Conservation (phyloP, 2,797 vertebrate genomes). For the Siniperca scherzeri region DNA sequence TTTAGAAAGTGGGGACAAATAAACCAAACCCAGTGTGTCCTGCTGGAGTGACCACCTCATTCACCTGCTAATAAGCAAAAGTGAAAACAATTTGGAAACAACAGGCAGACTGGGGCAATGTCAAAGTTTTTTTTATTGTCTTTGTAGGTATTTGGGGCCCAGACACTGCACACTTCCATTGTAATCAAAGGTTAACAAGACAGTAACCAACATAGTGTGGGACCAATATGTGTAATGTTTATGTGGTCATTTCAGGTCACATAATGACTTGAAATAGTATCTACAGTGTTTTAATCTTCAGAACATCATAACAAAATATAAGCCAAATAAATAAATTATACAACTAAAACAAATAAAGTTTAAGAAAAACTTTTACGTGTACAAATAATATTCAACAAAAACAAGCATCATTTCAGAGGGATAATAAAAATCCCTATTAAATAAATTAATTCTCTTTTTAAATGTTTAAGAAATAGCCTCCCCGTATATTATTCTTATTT, state of each 20-base stretch:
- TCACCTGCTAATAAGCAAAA: slow-evolving; percentile 14
- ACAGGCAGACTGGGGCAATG: neutral
- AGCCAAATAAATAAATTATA: no score
- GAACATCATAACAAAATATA: neutral
- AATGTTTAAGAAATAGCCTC: neutral
- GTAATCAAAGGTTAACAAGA: slow-evolving; percentile 19
- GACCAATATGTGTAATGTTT: neutral
- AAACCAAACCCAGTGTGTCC: neutral
- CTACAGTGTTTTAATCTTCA: slow-evolving; percentile 7
- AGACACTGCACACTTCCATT: neutral
- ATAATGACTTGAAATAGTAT: neutral
- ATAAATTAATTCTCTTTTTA: neutral
- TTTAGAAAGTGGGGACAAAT: neutral
- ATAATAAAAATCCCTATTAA: neutral
- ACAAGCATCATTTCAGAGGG: neutral
- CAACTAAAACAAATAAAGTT: neutral
- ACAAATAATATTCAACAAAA: neutral
- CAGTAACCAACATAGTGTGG: slow-evolving; percentile 1
- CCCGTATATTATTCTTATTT: neutral
- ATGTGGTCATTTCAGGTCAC: neutral
- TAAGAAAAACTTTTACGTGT: neutral
- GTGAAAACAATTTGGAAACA: slow-evolving; percentile 14
- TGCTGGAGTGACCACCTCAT: neutral
- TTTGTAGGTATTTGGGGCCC: slow-evolving; percentile 33
- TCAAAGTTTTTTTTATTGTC: slow-evolving; percentile 17